phyloP scores from a whole-genome alignment of 2,113 vertebrate species.

The Rattus norvegicus region GRCr8 NC_086039.1:124475001-124475500 shows the following conservation, averaged over 20 bases:
- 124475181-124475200: neutral
- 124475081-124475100: neutral
- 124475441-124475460: neutral
- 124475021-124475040: too few relatives aligned
- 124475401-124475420: neutral
- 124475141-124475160: neutral
- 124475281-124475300: neutral
- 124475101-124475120: neutral
- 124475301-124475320: neutral
- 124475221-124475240: neutral
- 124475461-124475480: neutral
- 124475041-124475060: too few relatives aligned
- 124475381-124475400: neutral
- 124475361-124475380: neutral
- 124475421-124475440: neutral
- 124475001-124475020: too few relatives aligned
- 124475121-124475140: neutral
- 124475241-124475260: neutral
- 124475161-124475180: neutral
- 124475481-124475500: neutral
- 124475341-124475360: neutral
- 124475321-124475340: neutral
- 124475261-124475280: neutral
- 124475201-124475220: neutral
- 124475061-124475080: neutral